Evolutionary conservation across 2,113 vertebrate species (phyloP).

Genomic region (Maylandia zebra): DNA sequence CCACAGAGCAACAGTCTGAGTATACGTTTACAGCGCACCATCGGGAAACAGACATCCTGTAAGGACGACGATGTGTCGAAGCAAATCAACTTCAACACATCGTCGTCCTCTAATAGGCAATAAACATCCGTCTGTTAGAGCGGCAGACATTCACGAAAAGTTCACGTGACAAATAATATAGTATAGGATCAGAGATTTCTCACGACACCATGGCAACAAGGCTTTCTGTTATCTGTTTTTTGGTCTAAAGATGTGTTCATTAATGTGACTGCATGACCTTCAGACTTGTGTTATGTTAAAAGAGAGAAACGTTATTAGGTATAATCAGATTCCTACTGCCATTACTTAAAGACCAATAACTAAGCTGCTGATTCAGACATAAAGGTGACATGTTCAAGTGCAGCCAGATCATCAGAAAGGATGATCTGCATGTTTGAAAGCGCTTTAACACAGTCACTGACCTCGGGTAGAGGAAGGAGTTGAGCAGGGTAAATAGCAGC

Average conservation of each 20-base stretch:
- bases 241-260: neutral
- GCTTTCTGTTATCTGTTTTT: neutral
- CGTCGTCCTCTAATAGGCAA: neutral
- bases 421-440: neutral
- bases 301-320: neutral
- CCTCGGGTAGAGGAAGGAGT: slow-evolving; percentile 85
- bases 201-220: neutral
- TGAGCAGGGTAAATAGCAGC: slow-evolving; percentile 85
- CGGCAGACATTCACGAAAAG: neutral
- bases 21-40: neutral
- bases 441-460: slow-evolving; percentile 31
- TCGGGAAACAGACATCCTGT: neutral
- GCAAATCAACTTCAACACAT: neutral
- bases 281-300: neutral
- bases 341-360: neutral
- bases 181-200: neutral
- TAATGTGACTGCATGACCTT: neutral
- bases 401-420: fast-evolving
- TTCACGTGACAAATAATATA: neutral
- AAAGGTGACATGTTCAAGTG: neutral
- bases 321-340: neutral
- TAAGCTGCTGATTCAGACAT: neutral
- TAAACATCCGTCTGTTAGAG: neutral
- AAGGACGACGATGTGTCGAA: fast-evolving
- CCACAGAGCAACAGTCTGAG: neutral